These are phyloP conservation scores for Gryllus bimaculatus DNA, from an alignment of 1,140 invertebrate species.

Conservation along the genomic window DNA sequence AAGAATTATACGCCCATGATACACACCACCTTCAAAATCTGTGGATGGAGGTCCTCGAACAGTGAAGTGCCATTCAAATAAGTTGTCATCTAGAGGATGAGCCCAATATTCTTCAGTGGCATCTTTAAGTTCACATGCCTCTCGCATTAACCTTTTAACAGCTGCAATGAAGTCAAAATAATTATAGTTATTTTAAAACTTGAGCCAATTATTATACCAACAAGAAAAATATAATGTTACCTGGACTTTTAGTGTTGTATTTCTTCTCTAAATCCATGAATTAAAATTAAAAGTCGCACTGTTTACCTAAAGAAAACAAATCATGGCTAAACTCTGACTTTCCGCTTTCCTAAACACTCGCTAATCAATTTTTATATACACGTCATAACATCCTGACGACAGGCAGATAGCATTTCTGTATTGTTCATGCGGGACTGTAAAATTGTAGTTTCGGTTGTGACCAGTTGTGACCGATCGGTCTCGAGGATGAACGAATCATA, in stretches of 20 bases:
- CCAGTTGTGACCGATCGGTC: too few species aligned
- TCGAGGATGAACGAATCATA: too few species aligned
- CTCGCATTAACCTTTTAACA: conserved; percentile 88
- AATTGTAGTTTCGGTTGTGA: too few species aligned
- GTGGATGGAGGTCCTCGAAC: conserved; percentile 76
- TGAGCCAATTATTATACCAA: neutral
- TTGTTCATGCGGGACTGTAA: too few species aligned
- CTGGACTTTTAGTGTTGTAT: conserved; percentile 18
- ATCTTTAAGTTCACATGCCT: conserved; percentile 75
- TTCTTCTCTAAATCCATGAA: conserved; percentile 14
- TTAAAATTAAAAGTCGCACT: too few species aligned
- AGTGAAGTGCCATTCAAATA: conserved; percentile 98
- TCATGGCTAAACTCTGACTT: too few species aligned
- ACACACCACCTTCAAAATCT: conserved; percentile 83
- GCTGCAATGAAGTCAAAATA: conserved; percentile 43
- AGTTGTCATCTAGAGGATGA: conserved; percentile 85
- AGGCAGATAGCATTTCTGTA: too few species aligned
- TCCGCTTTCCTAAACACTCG: too few species aligned
- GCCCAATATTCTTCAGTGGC: conserved; percentile 87
- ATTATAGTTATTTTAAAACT: neutral
- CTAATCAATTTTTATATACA: too few species aligned
- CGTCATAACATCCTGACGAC: too few species aligned
- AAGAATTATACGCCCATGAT: conserved; percentile 85
- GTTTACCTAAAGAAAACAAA: too few species aligned
- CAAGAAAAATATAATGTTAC: neutral